Evolutionary conservation across 2,797 vertebrate genomes (phyloP).

Genomic region (Pyrocephalus nanus): DNA sequence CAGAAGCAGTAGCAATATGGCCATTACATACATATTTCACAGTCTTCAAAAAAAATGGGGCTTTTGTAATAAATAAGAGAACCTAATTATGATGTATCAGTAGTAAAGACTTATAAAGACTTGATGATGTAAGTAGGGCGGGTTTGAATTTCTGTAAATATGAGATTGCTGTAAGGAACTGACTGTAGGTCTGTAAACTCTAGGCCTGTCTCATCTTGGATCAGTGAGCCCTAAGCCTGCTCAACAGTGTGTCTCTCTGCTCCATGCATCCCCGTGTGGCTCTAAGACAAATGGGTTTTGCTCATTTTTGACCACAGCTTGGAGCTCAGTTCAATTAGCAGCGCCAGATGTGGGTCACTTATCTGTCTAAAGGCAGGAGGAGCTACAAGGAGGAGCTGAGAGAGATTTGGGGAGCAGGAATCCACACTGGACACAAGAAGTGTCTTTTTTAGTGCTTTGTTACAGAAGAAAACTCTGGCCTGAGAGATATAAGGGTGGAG

Average conservation of each 20-base stretch:
- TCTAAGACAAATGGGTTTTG: not conserved
- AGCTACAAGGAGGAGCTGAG: not conserved
- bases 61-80: not conserved
- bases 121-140: not conserved
- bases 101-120: not conserved
- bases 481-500: not conserved
- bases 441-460: not conserved
- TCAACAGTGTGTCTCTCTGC: not conserved
- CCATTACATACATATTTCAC: not conserved
- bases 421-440: not conserved
- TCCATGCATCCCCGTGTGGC: not conserved
- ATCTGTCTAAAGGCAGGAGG: not conserved
- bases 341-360: not conserved
- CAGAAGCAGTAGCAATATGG: not conserved
- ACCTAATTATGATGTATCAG: not conserved
- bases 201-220: not conserved
- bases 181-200: not conserved
- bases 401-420: not conserved
- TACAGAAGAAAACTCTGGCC: not conserved
- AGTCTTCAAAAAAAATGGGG: not conserved
- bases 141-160: not conserved
- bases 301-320: not conserved
- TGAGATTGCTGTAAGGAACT: not conserved
- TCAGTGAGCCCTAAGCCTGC: not conserved
- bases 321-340: not conserved